Percentiles rank a stretch among this genome's conserved stretches.
Conservation (phyloP, 2,113 vertebrate genomes). For the Oreochromis niloticus region DNA sequence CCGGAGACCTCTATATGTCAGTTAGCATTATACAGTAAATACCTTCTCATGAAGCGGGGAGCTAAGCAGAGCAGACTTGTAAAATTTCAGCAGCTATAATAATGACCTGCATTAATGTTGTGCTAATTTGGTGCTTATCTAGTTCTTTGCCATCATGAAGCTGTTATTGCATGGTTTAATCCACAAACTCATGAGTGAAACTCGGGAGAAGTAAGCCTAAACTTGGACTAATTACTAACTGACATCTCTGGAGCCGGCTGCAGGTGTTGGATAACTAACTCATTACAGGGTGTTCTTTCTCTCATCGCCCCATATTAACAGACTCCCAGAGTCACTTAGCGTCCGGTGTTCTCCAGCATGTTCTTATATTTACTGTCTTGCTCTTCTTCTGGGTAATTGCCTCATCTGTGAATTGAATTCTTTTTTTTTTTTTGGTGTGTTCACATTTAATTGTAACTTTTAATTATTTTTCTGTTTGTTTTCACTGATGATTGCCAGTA, state of each 20-base stretch:
- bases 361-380: neutral
- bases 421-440: neutral
- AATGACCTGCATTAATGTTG: constrained; percentile 56
- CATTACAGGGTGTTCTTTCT: constrained; percentile 29
- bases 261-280: constrained; percentile 42
- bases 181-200: neutral
- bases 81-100: constrained; percentile 40
- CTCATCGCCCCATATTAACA: neutral
- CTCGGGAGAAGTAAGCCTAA: neutral
- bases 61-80: constrained; percentile 37
- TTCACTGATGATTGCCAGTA: neutral
- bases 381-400: neutral
- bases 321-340: neutral
- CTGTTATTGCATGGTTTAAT: constrained; percentile 37
- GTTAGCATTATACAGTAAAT: constrained; percentile 67
- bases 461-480: neutral
- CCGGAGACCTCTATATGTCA: constrained; percentile 64
- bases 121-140: constrained; percentile 53
- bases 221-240: constrained; percentile 30
- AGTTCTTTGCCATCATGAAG: neutral
- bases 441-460: neutral
- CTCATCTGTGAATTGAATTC: neutral
- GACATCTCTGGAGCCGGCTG: constrained; percentile 30
- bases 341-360: neutral
- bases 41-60: constrained; percentile 39